Conservation (phyloP, 35 echinoderm and acorn worm species). For the Holothuria glaberrima region DNA sequence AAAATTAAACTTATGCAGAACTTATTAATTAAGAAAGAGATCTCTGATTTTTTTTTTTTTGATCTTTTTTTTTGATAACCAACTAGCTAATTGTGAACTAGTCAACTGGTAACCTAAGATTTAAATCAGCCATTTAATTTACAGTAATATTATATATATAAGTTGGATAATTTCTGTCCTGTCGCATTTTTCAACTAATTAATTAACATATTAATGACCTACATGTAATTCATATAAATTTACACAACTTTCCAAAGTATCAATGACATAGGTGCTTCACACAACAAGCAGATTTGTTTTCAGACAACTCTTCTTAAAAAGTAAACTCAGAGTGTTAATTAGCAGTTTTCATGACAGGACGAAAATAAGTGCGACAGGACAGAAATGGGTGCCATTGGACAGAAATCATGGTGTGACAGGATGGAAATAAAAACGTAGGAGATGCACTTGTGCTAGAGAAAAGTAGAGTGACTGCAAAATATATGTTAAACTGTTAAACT, state of each 20-base stretch:
- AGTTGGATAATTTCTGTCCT: background rate
- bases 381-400: background rate
- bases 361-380: background rate
- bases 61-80: background rate
- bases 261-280: background rate
- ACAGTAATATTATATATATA: background rate
- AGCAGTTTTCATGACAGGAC: background rate
- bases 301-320: background rate
- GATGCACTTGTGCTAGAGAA: no score
- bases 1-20: background rate
- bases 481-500: conserved; percentile 6
- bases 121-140: conserved; percentile 4
- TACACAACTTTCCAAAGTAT: conserved; percentile 6
- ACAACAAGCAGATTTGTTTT: background rate
- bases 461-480: conserved; percentile 9
- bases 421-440: background rate
- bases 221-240: background rate
- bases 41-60: background rate
- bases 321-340: conserved; percentile 13
- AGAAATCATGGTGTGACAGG: background rate
- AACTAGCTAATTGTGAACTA: background rate
- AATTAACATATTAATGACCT: conserved; percentile 16
- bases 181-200: conserved; percentile 6
- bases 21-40: background rate
- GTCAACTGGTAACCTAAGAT: background rate